phyloP scores from a whole-genome alignment of 2,797 vertebrate species.

The Anguilla marmorata region DNA sequence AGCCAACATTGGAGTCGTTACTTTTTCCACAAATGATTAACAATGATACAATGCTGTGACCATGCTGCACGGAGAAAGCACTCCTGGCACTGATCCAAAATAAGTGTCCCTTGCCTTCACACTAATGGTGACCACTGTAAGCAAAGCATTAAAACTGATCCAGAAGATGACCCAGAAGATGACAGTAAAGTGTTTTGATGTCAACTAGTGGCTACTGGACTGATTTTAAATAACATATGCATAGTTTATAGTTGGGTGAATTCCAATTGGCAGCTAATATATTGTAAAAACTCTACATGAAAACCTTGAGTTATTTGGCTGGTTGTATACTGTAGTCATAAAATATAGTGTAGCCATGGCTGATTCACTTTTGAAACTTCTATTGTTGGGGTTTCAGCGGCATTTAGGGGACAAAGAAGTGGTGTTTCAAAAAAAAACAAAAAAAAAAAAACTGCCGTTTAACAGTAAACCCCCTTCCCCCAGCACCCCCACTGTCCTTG shows the following conservation, averaged over 20 bases:
- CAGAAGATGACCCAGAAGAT: neutral
- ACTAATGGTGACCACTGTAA: neutral
- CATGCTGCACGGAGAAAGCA: neutral
- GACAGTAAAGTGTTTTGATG: neutral
- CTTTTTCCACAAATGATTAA: neutral
- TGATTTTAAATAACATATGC: neutral
- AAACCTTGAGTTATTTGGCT: neutral
- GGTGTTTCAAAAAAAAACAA: neutral
- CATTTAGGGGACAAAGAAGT: neutral
- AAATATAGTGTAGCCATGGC: neutral
- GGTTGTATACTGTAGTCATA: neutral
- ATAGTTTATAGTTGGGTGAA: neutral
- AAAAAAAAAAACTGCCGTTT: neutral
- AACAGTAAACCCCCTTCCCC: neutral
- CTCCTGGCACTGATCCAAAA: neutral
- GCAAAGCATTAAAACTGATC: neutral
- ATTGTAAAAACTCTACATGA: neutral
- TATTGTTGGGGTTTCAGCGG: neutral
- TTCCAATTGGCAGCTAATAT: neutral
- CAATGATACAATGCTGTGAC: neutral
- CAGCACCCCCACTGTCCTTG: neutral
- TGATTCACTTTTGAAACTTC: conserved; percentile 3
- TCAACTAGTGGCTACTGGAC: neutral
- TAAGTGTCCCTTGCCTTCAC: neutral
- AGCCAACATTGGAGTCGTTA: neutral